Evolutionary conservation across 2,888 invertebrate genomes (phyloP), one percentile per base, ranked within the genome.

Genomic region (Sesia bembeciformis): DNA sequence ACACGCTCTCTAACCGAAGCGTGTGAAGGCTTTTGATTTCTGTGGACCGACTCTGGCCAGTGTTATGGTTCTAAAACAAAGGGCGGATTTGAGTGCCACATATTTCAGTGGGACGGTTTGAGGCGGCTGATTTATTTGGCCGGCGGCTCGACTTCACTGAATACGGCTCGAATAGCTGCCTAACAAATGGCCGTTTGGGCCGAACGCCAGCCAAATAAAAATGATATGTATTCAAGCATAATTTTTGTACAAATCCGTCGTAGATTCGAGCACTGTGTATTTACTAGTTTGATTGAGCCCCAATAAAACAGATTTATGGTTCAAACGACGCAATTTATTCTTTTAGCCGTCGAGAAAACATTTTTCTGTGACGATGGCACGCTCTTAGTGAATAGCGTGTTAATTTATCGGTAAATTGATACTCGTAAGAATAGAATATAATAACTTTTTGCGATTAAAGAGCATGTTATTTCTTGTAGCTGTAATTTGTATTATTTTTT

Each of bases 251-350:
- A 39, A 23, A 68, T 66, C 67, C 63, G 52, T 65, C 65, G 61
- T 61, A 58, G 57, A 58, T 43, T 62, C 61, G 60, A 59, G 63
- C 61, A 57, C 43, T 60, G 58, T 58, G 59, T 64, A 67, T 68
- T 70, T 64, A 62, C 66, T 65, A 62, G 58, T 64, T 59, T 65
- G 67, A 67, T 70, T 64, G 66, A 66, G 63, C 63, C 57, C 52
- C 23, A 58, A 56, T 61, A 60, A 61, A 58, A 56, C 57, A 57
- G 64, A 70, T 68, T 65, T 63, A 64, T 62, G 58, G 39, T 39
- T 4, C 53, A 51, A 62, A 60, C 54, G 53, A 53, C 40, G 56
- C 59, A 51, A 66, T 62, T 61, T 58, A 62, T 67, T 56, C 43
- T 43, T 43, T 43, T 8, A 43, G 43, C 43, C 8, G 7, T 43